Base-by-base conservation (phyloP, 2,888 invertebrate species). In the Eupithecia inturbata region DNA sequence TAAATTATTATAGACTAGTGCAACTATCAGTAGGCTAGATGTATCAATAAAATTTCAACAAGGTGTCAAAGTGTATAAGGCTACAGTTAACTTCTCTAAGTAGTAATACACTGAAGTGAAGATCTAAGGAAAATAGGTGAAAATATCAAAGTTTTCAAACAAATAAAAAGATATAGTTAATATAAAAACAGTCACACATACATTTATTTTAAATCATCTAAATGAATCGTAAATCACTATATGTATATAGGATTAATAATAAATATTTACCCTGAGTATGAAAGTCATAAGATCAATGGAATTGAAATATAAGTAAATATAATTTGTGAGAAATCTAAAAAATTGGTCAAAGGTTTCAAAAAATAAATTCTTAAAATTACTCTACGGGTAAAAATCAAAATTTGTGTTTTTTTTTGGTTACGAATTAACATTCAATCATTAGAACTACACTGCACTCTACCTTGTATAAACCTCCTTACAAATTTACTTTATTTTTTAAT, bases 391-490 rank as follows among this genome's bases (percentile, higher is more conserved):
- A 80, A 84, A 85, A 89, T 87, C 81, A 86, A 87, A 86, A 84
- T 80, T 81, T 82, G 75, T 79, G 77, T 78, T 78, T 82, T 79
- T 80, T 39, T 82, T 89, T 82, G 82, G 79, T 82, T 84, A 89
- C 86, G 84, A 88, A 90, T 89, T 84, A 89, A 89, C 87, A 83
- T 91, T 91, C 89, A 87, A 89, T 82, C 81, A 82, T 89, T 91
- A 91, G 86, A 82, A 86, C 93, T 94, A 93, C 85, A 81, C 93
- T 93, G 93, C 92, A 87, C 88, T 91, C 94, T 95, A 95, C 94
- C 94, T 95, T 94, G 94, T 95, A 94, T 94, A 92, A 94, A 95
- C 94, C 94, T 94, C 94, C 87, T 93, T 89, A 91, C 89, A 92
- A 92, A 92, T 91, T 89, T 89, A 89, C 89, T 90, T 92, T 90